These are phyloP conservation scores for Plebejus anna DNA, from an alignment of 2,888 invertebrate genomes.

Conservation along the genomic window DNA sequence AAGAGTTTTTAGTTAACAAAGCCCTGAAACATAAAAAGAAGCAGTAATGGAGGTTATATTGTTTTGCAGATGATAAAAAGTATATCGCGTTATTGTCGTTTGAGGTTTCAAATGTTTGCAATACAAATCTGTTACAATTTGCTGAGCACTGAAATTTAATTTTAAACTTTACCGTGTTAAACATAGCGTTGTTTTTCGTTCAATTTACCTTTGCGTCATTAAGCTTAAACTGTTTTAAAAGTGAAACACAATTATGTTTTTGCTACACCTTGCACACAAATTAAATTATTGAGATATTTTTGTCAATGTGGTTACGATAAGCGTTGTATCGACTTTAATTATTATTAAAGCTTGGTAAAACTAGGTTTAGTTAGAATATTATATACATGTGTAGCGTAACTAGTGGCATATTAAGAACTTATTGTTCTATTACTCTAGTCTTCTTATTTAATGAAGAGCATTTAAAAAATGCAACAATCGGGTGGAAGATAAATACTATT, in stretches of 20 bases:
- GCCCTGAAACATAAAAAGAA: not conserved
- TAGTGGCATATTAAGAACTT: no score
- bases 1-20: not conserved
- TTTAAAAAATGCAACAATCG: no score
- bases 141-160: not conserved
- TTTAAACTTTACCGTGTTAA: not conserved
- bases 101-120: slow-evolving; percentile 24
- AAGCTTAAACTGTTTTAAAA: not conserved
- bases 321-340: no score
- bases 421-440: no score
- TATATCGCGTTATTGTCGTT: slow-evolving; percentile 14
- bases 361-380: no score
- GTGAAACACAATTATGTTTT: slow-evolving; percentile 1
- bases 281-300: not conserved
- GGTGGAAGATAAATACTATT: no score
- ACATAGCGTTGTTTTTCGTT: not conserved
- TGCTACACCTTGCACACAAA: not conserved
- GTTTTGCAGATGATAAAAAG: slow-evolving; percentile 10
- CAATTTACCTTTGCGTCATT: not conserved
- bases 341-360: no score
- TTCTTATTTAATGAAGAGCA: no score
- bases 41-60: not conserved
- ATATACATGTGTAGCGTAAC: no score
- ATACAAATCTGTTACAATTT: slow-evolving; percentile 9
- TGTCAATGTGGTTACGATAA: no score